These are phyloP conservation scores for Aepyceros melampus DNA, from an alignment of 2,113 vertebrate genomes.

Conservation along the genomic window DNA sequence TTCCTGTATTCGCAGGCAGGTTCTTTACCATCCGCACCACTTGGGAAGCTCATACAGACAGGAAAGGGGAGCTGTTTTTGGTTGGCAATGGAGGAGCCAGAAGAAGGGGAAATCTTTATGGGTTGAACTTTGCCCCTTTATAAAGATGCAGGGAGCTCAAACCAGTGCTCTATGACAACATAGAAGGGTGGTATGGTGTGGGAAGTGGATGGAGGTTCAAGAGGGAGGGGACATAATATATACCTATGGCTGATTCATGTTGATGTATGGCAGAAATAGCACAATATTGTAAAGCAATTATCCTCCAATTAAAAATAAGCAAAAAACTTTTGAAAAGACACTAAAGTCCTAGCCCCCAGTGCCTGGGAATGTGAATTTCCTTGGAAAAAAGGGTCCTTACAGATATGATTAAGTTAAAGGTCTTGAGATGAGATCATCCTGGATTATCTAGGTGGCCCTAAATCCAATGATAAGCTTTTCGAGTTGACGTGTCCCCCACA, in stretches of 20 bases:
- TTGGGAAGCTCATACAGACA: neutral
- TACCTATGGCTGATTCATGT: neutral
- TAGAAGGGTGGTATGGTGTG: neutral
- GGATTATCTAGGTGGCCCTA: neutral
- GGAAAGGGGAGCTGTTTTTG: neutral
- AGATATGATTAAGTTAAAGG: too few species aligned
- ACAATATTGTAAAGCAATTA: neutral
- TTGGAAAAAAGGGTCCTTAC: neutral
- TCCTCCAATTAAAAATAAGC: neutral
- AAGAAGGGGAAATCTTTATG: neutral
- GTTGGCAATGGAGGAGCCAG: neutral
- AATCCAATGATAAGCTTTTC: neutral
- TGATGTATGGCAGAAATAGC: neutral
- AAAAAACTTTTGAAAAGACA: neutral
- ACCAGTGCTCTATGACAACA: neutral
- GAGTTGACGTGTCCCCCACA: neutral
- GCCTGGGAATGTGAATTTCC: neutral
- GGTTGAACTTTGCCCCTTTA: neutral
- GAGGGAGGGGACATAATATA: neutral
- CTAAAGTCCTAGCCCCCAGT: rapidly evolving
- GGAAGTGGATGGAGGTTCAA: neutral
- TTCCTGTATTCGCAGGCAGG: neutral
- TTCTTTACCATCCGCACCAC: neutral
- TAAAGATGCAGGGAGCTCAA: neutral
- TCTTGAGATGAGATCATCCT: neutral